Percentiles rank a stretch among this genome's conserved stretches.
phyloP scores from a whole-genome alignment of 2,797 vertebrate species.

The Caiman crocodilus region DNA sequence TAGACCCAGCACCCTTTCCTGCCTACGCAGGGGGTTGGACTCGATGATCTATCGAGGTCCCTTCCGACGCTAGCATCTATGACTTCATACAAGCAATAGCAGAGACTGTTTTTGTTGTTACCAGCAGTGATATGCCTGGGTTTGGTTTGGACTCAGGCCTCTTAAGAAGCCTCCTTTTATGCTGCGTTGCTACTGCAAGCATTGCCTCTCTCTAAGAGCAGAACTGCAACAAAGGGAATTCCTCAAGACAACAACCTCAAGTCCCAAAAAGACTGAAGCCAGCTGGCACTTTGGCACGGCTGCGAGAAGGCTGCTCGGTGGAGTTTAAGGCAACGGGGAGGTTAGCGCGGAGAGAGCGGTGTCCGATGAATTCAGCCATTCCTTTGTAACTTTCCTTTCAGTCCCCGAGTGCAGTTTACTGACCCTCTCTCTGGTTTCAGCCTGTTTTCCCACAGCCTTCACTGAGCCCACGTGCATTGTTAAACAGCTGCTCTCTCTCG shows the following conservation, averaged over 20 bases:
- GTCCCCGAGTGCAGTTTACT: neutral
- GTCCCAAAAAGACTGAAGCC: neutral
- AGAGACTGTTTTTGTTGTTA: neutral
- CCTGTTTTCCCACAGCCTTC: neutral
- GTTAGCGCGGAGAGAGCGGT: neutral
- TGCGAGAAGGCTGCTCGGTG: neutral
- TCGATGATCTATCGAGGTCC: no score
- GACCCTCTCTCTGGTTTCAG: conserved; percentile 26
- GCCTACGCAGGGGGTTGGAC: no score
- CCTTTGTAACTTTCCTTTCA: neutral
- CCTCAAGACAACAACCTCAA: neutral
- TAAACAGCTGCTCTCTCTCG: conserved; percentile 17
- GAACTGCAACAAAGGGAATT: neutral
- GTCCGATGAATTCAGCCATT: neutral
- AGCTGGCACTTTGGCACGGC: neutral
- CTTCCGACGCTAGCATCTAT: no score
- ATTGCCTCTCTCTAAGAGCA: neutral
- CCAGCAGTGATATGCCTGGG: neutral
- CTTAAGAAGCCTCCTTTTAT: neutral
- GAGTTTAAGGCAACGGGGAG: neutral
- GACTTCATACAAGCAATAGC: no score
- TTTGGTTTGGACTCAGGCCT: neutral
- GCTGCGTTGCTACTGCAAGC: neutral
- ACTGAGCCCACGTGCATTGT: conserved; percentile 14
- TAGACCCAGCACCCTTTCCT: no score